Base-by-base conservation (phyloP, 1,140 invertebrate genomes). In the Ladona fulva region DNA sequence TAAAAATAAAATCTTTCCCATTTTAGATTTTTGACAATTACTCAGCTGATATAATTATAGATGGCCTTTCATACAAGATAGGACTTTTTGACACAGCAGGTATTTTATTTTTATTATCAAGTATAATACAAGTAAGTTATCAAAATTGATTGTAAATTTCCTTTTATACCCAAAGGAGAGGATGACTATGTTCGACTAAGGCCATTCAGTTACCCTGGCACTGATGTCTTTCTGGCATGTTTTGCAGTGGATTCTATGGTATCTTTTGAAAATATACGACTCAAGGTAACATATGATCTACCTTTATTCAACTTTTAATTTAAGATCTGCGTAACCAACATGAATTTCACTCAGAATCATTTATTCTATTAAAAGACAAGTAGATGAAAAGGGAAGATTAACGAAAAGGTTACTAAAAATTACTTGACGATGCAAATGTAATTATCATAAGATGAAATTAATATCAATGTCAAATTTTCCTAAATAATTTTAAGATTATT, bases 231-330 rank as follows among this genome's bases (percentile, higher is more conserved):
- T 87, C 92, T 99, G 79, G 96, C 99, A 75, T 98, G 97, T 88
- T 99, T 99, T 87, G 99, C 97, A 81, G 95, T 99, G 79, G 97
- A 99, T 37, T 98, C 96, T 79, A 98, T 97, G 78, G 97, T 97
- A 80, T 99, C 97, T 22, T 99, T 98, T 90, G 97, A 99, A 90
- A 99, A 99, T 88, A 97, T 99, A 75, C 97, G 96, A 91, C 97
- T 99, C 91, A 99, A 99, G 91, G 97, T 98, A 87, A 83, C 80
- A 52, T 59, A 74, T 78, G 52, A n/a, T n/a, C n/a, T n/a, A n/a
- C n/a, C n/a, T n/a, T n/a, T n/a, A n/a, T n/a, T n/a, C n/a, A n/a
- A n/a, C n/a, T n/a, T n/a, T n/a, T n/a, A n/a, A n/a, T n/a, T n/a
- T n/a, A n/a, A n/a, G n/a, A n/a, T n/a, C n/a, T n/a, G n/a, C n/a